phyloP scores from a whole-genome alignment of 2,797 vertebrate species.

The Meriones psammophilus region DNA sequence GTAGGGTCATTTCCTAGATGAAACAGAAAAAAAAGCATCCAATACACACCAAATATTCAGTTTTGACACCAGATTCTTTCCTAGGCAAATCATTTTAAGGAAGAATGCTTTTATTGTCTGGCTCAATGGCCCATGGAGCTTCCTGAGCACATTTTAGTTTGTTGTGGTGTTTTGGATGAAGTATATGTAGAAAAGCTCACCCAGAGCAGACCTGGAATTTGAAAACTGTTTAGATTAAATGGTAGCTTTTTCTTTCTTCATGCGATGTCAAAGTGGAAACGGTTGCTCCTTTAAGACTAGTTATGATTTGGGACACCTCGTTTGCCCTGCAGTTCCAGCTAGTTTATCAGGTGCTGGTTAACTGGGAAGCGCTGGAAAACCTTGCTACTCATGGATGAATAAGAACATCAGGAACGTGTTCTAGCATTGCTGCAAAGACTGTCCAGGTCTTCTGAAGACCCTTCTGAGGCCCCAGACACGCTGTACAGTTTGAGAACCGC shows the following conservation, averaged over 20 bases:
- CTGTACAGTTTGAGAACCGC: neutral
- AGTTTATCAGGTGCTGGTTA: neutral
- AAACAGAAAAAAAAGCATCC: constrained; percentile 10
- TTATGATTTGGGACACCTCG: neutral
- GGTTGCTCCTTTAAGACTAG: neutral
- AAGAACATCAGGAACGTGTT: neutral
- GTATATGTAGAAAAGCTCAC: neutral
- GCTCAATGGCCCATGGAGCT: neutral
- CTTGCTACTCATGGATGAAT: neutral
- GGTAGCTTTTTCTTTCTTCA: neutral
- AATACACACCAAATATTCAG: neutral
- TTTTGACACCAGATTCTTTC: neutral
- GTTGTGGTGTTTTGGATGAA: neutral
- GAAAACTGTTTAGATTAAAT: constrained; percentile 23
- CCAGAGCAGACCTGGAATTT: neutral
- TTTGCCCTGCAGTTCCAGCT: neutral
- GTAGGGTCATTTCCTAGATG: neutral
- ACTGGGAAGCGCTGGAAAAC: constrained; percentile 2
- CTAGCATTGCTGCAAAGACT: neutral
- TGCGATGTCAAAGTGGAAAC: neutral
- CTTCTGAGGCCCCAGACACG: neutral
- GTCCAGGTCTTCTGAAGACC: neutral
- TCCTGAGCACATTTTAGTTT: neutral
- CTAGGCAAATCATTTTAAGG: constrained; percentile 30
- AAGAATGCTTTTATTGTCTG: neutral